Evolutionary conservation across 2,888 invertebrate genomes (phyloP), one percentile per base, ranked within the genome.

Genomic region (Bombyx huttoni): DNA sequence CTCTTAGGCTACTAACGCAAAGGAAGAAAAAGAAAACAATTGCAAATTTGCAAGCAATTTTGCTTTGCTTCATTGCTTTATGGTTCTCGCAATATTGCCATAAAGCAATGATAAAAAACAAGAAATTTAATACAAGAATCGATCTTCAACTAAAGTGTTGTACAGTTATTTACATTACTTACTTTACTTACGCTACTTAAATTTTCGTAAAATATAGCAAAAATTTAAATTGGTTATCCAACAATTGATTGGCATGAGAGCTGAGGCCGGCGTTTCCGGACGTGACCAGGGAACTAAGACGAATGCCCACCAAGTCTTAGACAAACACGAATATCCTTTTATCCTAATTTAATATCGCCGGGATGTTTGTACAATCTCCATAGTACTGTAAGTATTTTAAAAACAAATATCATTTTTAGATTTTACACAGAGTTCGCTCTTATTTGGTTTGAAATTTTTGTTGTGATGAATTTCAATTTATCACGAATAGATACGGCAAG

Each of bases 191-290:
- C n/a, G n/a, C n/a, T 35, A 9, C 35, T 7, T 35, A 9, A 47
- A 52, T 33, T 47, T 49, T 50, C 50, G 45, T 50, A 33, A 40
- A 45, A 52, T 34, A 50, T 47, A 50, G 58, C 57, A 63, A 66
- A 70, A 68, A 73, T 72, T 71, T 70, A 69, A 71, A 70, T 72
- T 69, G 65, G 59, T 67, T 71, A 69, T 65, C 63, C 64, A 34
- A 62, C 61, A 60, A 64, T 69, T 68, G 65, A 75, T 71, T 67
- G 72, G 68, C 64, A 64, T 66, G 58, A 62, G 64, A 63, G 63
- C 58, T 58, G 65, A 60, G 54, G 58, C 61, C 62, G 61, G 58
- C 58, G 53, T 47, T 56, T 49, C 56, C 50, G 48, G 54, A 74
- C 78, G 79, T 80, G 79, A 71, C 61, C 53, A 53, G 47, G 33